A percentile compares a stretch with the other conserved stretches of the same genome.
Evolutionary conservation across 2,888 invertebrate genomes (phyloP).

Genomic region (Galeopsomyia nigrocyanea): DNA sequence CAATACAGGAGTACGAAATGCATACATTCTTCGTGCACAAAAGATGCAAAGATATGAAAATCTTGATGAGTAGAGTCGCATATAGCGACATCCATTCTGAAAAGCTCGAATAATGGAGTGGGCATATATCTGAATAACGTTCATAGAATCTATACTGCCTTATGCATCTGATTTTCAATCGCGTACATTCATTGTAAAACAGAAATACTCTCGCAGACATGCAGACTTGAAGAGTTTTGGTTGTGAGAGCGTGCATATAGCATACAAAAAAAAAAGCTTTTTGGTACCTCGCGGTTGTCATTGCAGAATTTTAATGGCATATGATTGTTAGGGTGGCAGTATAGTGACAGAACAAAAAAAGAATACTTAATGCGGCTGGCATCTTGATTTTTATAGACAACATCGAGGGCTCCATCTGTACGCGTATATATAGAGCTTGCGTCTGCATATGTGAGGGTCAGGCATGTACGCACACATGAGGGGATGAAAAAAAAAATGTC

Average conservation of each 20-base stretch:
- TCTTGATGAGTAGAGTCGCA: not conserved
- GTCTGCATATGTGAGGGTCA: not conserved
- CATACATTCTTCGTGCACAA: too few species aligned
- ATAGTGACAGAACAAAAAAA: constrained; percentile 9
- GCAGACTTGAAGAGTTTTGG: constrained; percentile 2
- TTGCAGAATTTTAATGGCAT: constrained; percentile 59
- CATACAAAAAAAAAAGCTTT: constrained; percentile 50
- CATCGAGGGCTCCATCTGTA: constrained; percentile 56
- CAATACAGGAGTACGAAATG: too few species aligned
- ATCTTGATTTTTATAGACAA: constrained; percentile 20
- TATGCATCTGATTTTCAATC: constrained; percentile 37
- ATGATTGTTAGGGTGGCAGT: constrained; percentile 52
- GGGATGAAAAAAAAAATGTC: constrained; percentile 53
- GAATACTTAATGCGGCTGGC: constrained; percentile 15
- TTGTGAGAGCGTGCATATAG: not conserved
- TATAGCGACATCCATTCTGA: not conserved
- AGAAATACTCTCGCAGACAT: not conserved
- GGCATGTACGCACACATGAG: constrained; percentile 16
- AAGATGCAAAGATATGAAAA: not conserved
- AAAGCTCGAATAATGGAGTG: constrained; percentile 9
- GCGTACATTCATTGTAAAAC: constrained; percentile 9
- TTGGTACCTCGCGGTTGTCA: constrained; percentile 47
- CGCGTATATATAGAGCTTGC: constrained; percentile 37
- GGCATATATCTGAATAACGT: constrained; percentile 27
- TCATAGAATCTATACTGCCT: constrained; percentile 10